phyloP scores from a whole-genome alignment of 1,140 invertebrate species.

The Aphelenchoides avenae region DNA sequence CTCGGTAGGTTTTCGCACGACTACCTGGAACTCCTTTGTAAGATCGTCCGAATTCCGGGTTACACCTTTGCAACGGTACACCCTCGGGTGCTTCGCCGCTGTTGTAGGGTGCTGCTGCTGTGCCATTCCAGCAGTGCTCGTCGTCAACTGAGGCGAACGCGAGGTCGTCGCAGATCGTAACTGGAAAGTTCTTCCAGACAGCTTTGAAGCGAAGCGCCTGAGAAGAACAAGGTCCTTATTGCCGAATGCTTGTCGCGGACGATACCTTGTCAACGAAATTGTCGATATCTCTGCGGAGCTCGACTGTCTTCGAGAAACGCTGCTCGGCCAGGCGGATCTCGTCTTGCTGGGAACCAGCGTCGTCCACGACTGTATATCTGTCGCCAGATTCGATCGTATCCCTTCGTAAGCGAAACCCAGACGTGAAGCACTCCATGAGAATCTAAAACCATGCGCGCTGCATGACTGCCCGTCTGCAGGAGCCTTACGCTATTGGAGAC shows the following conservation, averaged over 20 bases:
- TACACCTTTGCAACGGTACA: conserved; percentile 10
- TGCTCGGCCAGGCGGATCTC: conserved; percentile 9
- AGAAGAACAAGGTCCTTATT: conserved; percentile 9
- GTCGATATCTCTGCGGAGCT: conserved; percentile 6
- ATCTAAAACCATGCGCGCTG: conserved; percentile 4
- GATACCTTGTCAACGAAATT: conserved; percentile 12
- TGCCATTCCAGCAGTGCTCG: no score
- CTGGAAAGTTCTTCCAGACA: no score
- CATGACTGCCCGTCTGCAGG: not conserved
- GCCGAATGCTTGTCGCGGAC: not conserved
- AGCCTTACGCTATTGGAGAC: conserved; percentile 66
- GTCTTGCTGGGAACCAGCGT: not conserved
- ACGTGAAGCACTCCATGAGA: conserved; percentile 18
- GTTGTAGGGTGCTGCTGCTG: conserved; percentile 7
- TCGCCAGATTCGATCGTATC: not conserved
- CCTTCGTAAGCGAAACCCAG: conserved; percentile 13
- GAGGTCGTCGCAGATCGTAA: no score
- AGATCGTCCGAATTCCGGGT: conserved; percentile 10
- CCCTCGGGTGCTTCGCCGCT: conserved; percentile 1
- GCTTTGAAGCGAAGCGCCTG: no score
- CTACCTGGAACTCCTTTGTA: conserved; percentile 11
- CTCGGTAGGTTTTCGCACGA: not conserved
- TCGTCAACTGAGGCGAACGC: no score
- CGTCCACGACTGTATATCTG: not conserved
- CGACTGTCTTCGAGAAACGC: conserved; percentile 8